Evolutionary conservation across 2,888 invertebrate genomes (phyloP), one percentile per base, ranked within the genome.

Genomic region (Caenorhabditis imperialis): DNA sequence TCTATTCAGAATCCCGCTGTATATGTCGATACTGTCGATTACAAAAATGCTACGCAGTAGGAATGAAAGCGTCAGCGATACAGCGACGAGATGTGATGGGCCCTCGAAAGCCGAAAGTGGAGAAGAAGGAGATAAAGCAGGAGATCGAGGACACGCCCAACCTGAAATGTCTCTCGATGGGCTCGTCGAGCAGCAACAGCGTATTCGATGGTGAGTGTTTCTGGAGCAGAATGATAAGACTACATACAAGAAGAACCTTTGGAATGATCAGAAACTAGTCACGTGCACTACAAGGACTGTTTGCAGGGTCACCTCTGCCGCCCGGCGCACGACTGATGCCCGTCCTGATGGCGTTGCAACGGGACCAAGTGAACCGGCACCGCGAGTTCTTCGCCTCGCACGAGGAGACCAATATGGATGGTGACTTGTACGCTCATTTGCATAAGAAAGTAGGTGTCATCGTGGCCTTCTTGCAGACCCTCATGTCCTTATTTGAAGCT

Each of bases 41-140:
- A 5, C 73, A 77, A 50, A 80, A 80, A 50, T 80, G 80, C 50
- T 72, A 60, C 38, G 42, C 44, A 8, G 80, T 80, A 14, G 80
- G 80, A 35, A 80, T 80, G 80, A 76, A 67, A 14, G 75, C 80
- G 23, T 75, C 70, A 45, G 80, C 80, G 0, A 80, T 80, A 38
- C 80, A 80, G 50, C 53, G 80, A 18, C 47, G 80, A 38, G 80
- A 80, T 53, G 71, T 80, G 12, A 80, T 80, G 80, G 80, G 80
- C 22, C 80, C 80, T 8, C 47, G 80, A 14, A 80, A 80, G 37
- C 70, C 73, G 27, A 77, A 77, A 35, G 18, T 27, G 3, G 42
- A 42, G 18, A 63, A 47, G 30, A 35, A 25, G 14, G 54, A 44
- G 1, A 54, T 55, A 10, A 70, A 60, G 23, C 35, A 53, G 35